Evolutionary conservation across 2,113 vertebrate genomes (phyloP).

Genomic region (Promerops cafer): DNA sequence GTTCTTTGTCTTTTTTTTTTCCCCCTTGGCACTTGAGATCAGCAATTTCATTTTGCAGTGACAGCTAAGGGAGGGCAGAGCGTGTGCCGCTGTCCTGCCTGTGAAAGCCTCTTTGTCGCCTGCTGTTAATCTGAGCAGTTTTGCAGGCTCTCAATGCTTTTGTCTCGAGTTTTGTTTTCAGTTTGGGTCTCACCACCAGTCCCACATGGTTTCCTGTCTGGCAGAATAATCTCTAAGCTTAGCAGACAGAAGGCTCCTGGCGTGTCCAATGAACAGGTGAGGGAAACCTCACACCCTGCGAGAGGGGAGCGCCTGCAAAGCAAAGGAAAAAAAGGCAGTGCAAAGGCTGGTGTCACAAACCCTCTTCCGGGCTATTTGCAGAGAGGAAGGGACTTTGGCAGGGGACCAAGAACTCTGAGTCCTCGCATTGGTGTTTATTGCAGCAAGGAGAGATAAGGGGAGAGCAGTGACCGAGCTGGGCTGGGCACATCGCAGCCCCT

Average conservation of each 20-base stretch:
- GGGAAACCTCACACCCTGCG: not conserved
- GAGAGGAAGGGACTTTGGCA: slow-evolving; percentile 18
- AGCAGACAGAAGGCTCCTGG: not conserved
- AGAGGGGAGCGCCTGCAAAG: not conserved
- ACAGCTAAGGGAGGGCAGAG: not conserved
- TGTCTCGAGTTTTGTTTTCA: not conserved
- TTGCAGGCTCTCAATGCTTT: not conserved
- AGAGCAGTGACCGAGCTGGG: not conserved
- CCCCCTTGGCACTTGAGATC: not conserved
- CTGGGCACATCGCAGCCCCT: not conserved
- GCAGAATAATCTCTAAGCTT: not conserved
- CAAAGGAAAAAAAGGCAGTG: not conserved
- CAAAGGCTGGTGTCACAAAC: not conserved
- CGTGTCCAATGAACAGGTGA: not conserved
- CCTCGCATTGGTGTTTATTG: not conserved
- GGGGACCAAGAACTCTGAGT: not conserved
- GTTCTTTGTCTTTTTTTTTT: not conserved
- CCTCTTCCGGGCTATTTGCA: not conserved
- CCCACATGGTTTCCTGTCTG: slow-evolving; percentile 23
- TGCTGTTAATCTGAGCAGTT: not conserved
- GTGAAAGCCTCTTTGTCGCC: not conserved
- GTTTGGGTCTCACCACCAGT: not conserved
- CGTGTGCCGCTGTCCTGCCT: not conserved
- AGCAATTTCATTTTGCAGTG: not conserved
- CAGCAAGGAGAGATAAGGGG: not conserved